These are phyloP conservation scores for Cephus pygmeus DNA, from an alignment of 2,888 invertebrate species.

Conservation along the genomic window DNA sequence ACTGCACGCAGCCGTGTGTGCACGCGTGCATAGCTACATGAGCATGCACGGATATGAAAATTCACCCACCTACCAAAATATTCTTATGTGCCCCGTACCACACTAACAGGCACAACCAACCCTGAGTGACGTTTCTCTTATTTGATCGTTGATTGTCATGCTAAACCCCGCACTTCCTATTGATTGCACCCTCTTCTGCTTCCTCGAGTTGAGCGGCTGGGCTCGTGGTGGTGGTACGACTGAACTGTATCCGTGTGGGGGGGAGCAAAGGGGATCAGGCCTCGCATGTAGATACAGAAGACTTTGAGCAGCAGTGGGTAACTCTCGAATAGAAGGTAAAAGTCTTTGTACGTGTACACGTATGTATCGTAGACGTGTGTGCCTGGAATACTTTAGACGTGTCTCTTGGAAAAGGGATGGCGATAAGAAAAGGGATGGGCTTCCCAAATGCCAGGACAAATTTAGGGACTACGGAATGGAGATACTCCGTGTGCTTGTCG, in stretches of 20 bases:
- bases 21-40: not conserved
- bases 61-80: not conserved
- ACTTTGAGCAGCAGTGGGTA: not conserved
- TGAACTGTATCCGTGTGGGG: not conserved
- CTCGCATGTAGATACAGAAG: not conserved
- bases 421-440: not conserved
- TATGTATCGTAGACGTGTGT: too few species aligned
- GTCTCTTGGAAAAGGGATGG: not conserved
- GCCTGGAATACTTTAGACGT: not conserved
- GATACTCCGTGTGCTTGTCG: slow-evolving; percentile 42
- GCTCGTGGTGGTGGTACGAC: not conserved
- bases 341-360: not conserved
- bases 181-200: slow-evolving; percentile 44
- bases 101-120: slow-evolving; percentile 12
- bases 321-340: not conserved
- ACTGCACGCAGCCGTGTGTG: not conserved
- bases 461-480: slow-evolving; percentile 49
- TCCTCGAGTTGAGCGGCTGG: not conserved
- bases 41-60: not conserved
- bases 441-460: slow-evolving; percentile 39
- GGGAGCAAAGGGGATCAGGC: not conserved
- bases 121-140: slow-evolving; percentile 52
- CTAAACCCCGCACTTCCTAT: slow-evolving; percentile 55
- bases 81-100: not conserved
- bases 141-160: slow-evolving; percentile 61